Evolutionary conservation across 2,888 invertebrate genomes (phyloP).

Genomic region (Anodontia alba): DNA sequence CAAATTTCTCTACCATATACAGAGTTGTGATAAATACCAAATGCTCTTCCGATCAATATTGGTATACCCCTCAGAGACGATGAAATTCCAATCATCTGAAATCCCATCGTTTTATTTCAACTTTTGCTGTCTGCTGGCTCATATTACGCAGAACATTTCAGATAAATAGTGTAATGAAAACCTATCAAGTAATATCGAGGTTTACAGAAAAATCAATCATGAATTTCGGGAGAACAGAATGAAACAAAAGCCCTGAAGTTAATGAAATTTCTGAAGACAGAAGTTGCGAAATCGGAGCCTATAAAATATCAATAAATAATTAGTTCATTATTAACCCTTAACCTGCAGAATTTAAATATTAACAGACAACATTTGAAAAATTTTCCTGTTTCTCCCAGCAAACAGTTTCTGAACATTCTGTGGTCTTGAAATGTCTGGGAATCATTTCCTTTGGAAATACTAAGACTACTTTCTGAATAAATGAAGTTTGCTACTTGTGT

Average conservation of each 20-base stretch:
- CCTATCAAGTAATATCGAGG: slow-evolving; percentile 8
- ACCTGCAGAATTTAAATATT: no score
- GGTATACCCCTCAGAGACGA: slow-evolving; percentile 13
- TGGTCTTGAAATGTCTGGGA: no score
- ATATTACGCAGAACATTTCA: slow-evolving; percentile 7
- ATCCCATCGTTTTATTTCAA: slow-evolving; percentile 21
- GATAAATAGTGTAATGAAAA: slow-evolving; percentile 17
- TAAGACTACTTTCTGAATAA: no score
- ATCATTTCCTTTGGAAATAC: no score
- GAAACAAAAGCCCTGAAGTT: slow-evolving; percentile 1
- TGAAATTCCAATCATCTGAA: slow-evolving; percentile 17
- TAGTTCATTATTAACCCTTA: neutral
- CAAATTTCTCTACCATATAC: slow-evolving; percentile 2
- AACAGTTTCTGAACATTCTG: no score
- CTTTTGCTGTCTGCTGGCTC: slow-evolving; percentile 12
- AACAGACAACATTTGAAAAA: no score
- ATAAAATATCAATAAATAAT: neutral
- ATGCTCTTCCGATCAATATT: slow-evolving; percentile 2
- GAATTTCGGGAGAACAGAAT: neutral
- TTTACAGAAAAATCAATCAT: slow-evolving; percentile 12
- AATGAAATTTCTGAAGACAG: neutral
- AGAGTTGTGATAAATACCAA: slow-evolving; percentile 9
- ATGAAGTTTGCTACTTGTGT: no score
- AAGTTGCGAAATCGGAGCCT: neutral
- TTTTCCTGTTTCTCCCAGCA: no score